Evolutionary conservation across 1,140 invertebrate genomes (phyloP), one percentile per base, ranked within the genome.

Genomic region (Sinonovacula constricta): DNA sequence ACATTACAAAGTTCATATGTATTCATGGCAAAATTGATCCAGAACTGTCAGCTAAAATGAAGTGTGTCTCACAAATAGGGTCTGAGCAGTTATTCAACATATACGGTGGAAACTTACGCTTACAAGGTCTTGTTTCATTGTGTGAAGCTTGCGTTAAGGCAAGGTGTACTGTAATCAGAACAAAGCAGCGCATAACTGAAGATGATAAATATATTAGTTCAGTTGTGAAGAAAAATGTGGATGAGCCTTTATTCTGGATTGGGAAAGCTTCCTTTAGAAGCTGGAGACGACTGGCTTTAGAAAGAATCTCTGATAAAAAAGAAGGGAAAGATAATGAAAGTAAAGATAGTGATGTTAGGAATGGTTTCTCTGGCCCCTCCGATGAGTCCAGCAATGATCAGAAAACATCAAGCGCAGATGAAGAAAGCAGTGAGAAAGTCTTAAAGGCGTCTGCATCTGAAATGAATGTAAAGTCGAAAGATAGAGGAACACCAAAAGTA

Each of bases 1-100:
- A 93, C 69, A 92, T 92, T 83, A 87, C 87, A 7, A 68, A 39
- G n/a, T 85, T 92, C 24, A 74, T 92, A 15, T 94, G 93, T 88
- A 81, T 84, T 2, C 93, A 94, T 68, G 62, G 72, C 18, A 91
- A 87, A 66, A 30, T 90, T n/a, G 74, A 83, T 45, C 88, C 89
- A 10, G 82, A 89, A 24, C 79, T 74, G 26, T 85, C 88, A 3
- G 56, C 71, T 22, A 89, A 89, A 72, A 70, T 89, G 65, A 91
- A 91, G 62, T 89, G 86, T 83, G 81, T 90, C n/a, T 84, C 70
- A 54, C 34, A 45, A 36, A 71, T 81, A 74, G 88, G 83, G 30
- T 87, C 87, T 12, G 87, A 93, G 14, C 76, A 91, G 53, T 75
- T 94, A 3, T 93, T 91, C 81, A 77, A 81, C 0, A 91, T 89